Conservation (phyloP, 23 tunicate species). For the Pegea sp. region DNA sequence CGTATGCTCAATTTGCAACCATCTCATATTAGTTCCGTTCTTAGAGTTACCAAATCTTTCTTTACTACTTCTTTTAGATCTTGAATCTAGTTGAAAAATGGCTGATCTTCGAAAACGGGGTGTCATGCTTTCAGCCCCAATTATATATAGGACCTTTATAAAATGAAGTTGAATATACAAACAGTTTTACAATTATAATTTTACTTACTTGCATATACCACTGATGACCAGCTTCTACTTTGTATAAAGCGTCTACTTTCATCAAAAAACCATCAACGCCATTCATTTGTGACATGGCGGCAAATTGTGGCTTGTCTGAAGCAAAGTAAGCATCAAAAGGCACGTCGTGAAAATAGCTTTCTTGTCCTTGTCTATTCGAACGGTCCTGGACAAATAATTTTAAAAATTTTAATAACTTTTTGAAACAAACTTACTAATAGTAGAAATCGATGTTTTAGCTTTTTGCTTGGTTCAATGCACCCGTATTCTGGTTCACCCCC, state of each 20-base stretch:
- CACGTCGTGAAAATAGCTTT: conserved; percentile 82
- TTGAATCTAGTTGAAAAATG: conserved; percentile 2
- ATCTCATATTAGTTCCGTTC: conserved; percentile 80
- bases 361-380: conserved; percentile 72
- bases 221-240: conserved; percentile 97
- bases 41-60: conserved; percentile 8
- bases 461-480: conserved; percentile 82
- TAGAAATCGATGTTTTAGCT: conserved; percentile 69
- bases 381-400: conserved; percentile 40
- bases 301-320: conserved; percentile 54
- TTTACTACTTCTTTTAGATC: conserved; percentile 5
- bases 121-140: conserved; percentile 37
- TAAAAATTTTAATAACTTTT: neutral
- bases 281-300: conserved; percentile 39
- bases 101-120: conserved; percentile 43
- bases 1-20: conserved; percentile 18
- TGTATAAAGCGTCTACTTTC: conserved; percentile 85
- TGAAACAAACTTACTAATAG: conserved; percentile 30
- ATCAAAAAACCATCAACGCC: conserved; percentile 87
- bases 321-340: conserved; percentile 92
- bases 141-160: conserved; percentile 57
- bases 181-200: neutral
- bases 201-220: conserved; percentile 92
- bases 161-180: neutral
- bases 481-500: conserved; percentile 76